Conservation (phyloP, 2,888 invertebrate species). For the Crematogaster levior region DNA sequence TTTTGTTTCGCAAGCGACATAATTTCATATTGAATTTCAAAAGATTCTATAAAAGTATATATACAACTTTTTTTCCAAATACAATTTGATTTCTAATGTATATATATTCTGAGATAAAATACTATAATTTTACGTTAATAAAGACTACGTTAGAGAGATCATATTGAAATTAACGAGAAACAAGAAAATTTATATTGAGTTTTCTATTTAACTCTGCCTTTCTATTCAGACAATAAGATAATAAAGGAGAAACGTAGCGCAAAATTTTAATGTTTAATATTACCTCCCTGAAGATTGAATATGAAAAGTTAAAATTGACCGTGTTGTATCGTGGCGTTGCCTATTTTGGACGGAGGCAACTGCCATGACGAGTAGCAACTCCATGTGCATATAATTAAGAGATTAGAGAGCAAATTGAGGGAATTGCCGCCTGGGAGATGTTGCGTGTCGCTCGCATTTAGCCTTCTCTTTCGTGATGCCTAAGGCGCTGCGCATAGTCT, state of each 20-base stretch:
- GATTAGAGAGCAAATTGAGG: constrained; percentile 45
- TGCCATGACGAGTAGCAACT: neutral
- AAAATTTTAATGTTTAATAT: neutral
- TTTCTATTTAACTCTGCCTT: neutral
- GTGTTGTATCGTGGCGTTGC: neutral
- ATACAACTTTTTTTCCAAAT: too few species aligned
- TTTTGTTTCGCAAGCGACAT: too few species aligned
- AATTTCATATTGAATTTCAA: too few species aligned
- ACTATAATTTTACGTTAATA: neutral
- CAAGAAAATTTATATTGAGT: neutral
- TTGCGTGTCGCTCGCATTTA: constrained; percentile 40
- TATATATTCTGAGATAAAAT: neutral
- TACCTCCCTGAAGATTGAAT: neutral
- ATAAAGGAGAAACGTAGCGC: neutral
- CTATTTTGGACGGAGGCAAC: constrained; percentile 1
- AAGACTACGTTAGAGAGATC: neutral
- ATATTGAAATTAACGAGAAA: constrained; percentile 3
- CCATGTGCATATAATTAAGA: constrained; percentile 46
- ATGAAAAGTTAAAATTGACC: neutral
- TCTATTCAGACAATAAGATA: neutral
- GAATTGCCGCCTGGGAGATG: constrained; percentile 40
- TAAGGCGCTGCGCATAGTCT: constrained; percentile 26
- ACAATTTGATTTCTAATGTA: too few species aligned
- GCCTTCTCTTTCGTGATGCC: constrained; percentile 31
- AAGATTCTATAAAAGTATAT: too few species aligned